Evolutionary conservation across 2,888 invertebrate species (phyloP).

Genomic region (Syritta pipiens): DNA sequence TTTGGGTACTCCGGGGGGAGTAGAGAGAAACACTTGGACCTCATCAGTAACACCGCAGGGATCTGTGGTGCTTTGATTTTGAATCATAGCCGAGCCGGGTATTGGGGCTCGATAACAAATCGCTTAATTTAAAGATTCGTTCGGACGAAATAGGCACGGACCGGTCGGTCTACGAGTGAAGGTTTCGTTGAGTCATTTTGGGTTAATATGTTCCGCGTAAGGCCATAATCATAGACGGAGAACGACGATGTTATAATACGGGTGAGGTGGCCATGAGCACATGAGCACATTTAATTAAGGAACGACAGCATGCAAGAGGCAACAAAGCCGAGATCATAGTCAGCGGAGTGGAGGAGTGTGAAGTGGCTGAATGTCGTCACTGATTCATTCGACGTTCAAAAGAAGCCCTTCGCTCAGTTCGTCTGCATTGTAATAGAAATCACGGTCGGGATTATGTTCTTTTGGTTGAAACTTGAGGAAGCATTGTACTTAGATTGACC

Average conservation of each 20-base stretch:
- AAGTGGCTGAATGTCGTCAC: neutral
- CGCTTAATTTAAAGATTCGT: constrained; percentile 60
- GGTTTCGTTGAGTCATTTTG: constrained; percentile 56
- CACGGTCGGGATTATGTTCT: too few species aligned
- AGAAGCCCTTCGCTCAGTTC: too few species aligned
- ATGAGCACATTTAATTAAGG: neutral
- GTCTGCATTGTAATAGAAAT: too few species aligned
- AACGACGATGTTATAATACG: constrained; percentile 31
- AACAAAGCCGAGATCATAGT: too few species aligned
- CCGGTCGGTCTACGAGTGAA: neutral
- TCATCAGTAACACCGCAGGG: constrained; percentile 64
- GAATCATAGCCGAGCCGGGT: constrained; percentile 30
- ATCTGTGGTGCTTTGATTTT: constrained; percentile 49
- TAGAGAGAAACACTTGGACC: constrained; percentile 35
- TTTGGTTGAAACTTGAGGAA: too few species aligned
- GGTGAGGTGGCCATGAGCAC: constrained; percentile 9
- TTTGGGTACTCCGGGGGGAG: constrained; percentile 15
- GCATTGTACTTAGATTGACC: too few species aligned
- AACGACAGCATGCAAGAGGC: too few species aligned
- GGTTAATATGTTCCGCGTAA: constrained; percentile 45
- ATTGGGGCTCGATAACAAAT: constrained; percentile 55
- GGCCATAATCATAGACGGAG: constrained; percentile 24
- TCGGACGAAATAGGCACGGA: neutral
- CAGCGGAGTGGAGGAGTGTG: neutral
- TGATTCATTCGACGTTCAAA: too few species aligned